Evolutionary conservation across 1,140 invertebrate species (phyloP), one percentile per base, ranked within the genome.

Genomic region (Drosophila bifasciata): DNA sequence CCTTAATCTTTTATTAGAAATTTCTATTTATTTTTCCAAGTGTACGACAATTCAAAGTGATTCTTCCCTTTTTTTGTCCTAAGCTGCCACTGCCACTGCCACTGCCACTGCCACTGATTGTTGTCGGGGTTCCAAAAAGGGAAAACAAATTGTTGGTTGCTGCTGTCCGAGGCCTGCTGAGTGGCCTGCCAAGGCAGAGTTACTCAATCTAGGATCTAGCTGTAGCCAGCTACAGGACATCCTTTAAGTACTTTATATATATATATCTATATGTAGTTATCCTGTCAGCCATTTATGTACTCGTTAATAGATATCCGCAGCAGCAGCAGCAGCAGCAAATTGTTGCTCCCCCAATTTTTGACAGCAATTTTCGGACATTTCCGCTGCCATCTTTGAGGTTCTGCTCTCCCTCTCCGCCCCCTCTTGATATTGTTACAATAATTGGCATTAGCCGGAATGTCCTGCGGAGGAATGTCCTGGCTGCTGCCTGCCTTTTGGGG

Each of bases 381-480:
- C 41, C 41, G 19, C 7, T 25, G 23, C 9, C 8, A 9, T 32
- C 28, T 56, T 73, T 68, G 48, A 58, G 53, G 57, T 61, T 36
- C 50, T 43, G 23, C 15, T 53, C 43, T 21, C 32, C 25, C 8
- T 13, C 40, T 44, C 1, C n/a, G 4, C 5, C n/a, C 16, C 17
- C 28, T 45, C 41, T 16, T 62, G 23, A 59, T 69, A 51, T 78
- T 78, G 75, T 73, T 57, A 72, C 53, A 49, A 59, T 80, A 80
- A 80, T 81, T 80, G 77, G 56, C 78, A 76, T 81, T 76, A 81
- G 78, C 57, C 57, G n/a, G 62, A 71, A 49, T 75, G 48, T 36
- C 49, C 43, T 32, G 21, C 17, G 21, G 16, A 56, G 28, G 19
- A 28, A 28, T 36, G 32, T 36, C 2, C 19, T 19, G 19, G 19